phyloP scores from a whole-genome alignment of 2,113 vertebrate species.

The Pitta sordida region DNA sequence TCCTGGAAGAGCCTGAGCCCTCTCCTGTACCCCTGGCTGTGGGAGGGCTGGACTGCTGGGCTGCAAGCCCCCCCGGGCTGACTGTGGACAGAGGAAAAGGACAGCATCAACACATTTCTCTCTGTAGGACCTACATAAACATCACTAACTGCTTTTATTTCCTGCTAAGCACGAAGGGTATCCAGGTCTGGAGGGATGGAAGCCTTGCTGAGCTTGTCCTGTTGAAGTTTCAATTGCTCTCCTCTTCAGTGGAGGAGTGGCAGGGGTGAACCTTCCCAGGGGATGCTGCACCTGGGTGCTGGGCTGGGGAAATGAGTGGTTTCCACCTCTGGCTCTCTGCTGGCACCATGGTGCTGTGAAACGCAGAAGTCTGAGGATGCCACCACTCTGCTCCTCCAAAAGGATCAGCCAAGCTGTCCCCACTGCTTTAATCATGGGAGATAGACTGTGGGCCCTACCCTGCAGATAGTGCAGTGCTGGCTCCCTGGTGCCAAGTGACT shows the following conservation, averaged over 20 bases:
- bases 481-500: neutral
- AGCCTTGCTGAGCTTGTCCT: neutral
- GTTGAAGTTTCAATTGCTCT: neutral
- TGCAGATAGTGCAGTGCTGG: neutral
- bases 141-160: constrained; percentile 45
- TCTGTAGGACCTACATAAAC: neutral
- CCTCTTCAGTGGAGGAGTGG: neutral
- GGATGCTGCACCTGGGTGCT: fast-evolving
- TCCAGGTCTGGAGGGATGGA: neutral
- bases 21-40: fast-evolving
- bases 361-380: neutral
- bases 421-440: neutral
- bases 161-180: neutral
- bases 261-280: neutral
- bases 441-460: neutral
- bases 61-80: neutral
- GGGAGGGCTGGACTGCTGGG: fast-evolving
- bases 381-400: neutral
- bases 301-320: neutral
- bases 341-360: neutral
- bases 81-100: neutral
- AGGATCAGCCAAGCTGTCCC: neutral
- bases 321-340: neutral
- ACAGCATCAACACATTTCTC: neutral
- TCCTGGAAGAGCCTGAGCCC: neutral